These are phyloP conservation scores for Drosophila lowei DNA, from an alignment of 1,140 invertebrate genomes.

Conservation along the genomic window DNA sequence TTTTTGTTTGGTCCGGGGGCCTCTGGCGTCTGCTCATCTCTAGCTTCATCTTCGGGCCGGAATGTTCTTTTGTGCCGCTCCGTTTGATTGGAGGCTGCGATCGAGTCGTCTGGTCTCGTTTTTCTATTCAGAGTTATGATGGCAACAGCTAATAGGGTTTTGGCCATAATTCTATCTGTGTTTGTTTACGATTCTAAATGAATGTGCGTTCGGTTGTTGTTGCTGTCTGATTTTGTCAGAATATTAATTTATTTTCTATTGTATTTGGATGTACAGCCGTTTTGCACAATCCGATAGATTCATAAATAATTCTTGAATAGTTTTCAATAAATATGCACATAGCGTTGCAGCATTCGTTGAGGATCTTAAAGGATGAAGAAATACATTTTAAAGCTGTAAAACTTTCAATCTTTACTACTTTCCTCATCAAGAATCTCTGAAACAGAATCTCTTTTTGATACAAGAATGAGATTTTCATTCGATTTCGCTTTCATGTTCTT, in stretches of 20 bases:
- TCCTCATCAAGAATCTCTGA: too few species aligned
- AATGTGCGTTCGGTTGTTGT: constrained; percentile 13
- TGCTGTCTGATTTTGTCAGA: constrained; percentile 37
- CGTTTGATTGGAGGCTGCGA: constrained; percentile 48
- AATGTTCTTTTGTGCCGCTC: constrained; percentile 65
- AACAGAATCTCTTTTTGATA: neutral
- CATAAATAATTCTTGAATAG: constrained; percentile 49
- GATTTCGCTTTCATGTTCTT: constrained; percentile 14
- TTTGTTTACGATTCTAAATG: constrained; percentile 4
- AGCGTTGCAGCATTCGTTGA: constrained; percentile 12
- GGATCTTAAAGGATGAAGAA: constrained; percentile 6
- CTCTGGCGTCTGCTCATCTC: constrained; percentile 30
- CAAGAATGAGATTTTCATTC: constrained; percentile 30
- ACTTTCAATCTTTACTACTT: too few species aligned
- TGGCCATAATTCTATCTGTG: constrained; percentile 1
- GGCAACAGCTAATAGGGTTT: constrained; percentile 36
- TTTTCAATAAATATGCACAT: constrained; percentile 32
- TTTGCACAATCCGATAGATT: constrained; percentile 37
- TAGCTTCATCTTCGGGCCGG: constrained; percentile 42
- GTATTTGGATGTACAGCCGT: constrained; percentile 38
- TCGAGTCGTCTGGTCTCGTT: constrained; percentile 63
- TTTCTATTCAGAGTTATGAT: constrained; percentile 56
- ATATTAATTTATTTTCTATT: constrained; percentile 67
- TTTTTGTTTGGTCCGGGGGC: constrained; percentile 8
- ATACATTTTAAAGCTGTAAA: neutral